Evolutionary conservation across 2,113 vertebrate species (phyloP).

Genomic region (Tylochromis polylepis): DNA sequence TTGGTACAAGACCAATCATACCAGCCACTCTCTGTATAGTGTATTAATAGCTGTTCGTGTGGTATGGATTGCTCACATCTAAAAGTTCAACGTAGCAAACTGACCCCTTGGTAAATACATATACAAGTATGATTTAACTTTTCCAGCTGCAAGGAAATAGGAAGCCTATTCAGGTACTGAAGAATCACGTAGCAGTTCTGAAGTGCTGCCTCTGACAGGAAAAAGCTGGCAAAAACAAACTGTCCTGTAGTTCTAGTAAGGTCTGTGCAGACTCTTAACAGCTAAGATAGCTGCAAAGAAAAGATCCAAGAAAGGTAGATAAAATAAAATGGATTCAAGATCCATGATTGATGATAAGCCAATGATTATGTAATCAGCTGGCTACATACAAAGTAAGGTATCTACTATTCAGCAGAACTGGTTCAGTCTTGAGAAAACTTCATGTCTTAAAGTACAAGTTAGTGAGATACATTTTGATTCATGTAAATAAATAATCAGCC

Average conservation of each 20-base stretch:
- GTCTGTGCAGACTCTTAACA: not conserved
- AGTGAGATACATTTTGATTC: not conserved
- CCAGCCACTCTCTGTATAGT: not conserved
- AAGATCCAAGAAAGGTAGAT: not conserved
- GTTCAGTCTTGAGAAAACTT: not conserved
- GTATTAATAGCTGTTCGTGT: conserved; percentile 43
- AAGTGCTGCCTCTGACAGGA: not conserved
- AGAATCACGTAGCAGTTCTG: not conserved
- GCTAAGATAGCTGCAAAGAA: not conserved
- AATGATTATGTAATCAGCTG: not conserved
- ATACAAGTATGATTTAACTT: not conserved
- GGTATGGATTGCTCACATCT: not conserved
- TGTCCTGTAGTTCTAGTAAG: not conserved
- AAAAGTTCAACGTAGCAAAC: not conserved
- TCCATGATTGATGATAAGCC: not conserved
- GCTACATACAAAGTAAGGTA: not conserved
- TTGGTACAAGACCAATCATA: not conserved
- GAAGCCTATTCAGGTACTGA: not conserved
- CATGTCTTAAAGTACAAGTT: not conserved
- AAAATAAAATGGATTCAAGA: not conserved
- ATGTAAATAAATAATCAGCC: not conserved
- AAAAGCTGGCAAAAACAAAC: not conserved
- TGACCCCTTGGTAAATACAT: not conserved
- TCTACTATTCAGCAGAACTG: not conserved
- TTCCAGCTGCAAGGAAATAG: not conserved